Conservation (phyloP, 1,140 invertebrate species). For the Tigriopus japonicus region DNA sequence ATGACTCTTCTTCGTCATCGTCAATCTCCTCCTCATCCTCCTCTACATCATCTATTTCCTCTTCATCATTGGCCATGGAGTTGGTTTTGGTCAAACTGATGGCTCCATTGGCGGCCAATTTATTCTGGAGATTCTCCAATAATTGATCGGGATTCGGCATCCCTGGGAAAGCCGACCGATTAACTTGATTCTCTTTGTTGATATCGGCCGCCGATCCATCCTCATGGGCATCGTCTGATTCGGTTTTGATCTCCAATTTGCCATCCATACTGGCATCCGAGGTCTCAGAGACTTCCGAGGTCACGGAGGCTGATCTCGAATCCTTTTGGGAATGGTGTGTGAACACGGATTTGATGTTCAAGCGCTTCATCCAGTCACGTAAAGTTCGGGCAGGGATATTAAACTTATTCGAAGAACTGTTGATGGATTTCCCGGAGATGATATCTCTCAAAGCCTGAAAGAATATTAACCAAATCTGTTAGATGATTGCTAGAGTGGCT, state of each 20-base stretch:
- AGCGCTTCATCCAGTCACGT: conserved; percentile 13
- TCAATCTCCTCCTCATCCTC: conserved; percentile 4
- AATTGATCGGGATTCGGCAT: not conserved
- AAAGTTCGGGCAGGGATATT: conserved; percentile 12
- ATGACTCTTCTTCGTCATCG: not conserved
- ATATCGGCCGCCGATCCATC: not conserved
- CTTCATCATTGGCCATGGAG: not conserved
- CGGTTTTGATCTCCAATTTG: not conserved
- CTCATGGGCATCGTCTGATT: not conserved
- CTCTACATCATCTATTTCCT: conserved; percentile 10
- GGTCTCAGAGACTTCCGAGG: not conserved
- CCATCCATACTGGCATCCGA: not conserved
- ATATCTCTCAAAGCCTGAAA: conserved; percentile 12
- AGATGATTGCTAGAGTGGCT: too few species aligned
- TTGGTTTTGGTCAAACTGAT: not conserved
- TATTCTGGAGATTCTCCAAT: not conserved
- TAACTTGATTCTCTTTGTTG: not conserved
- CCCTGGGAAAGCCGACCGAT: not conserved
- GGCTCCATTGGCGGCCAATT: not conserved
- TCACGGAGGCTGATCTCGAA: not conserved
- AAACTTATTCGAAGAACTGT: conserved; percentile 11
- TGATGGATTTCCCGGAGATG: conserved; percentile 10
- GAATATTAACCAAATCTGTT: too few species aligned
- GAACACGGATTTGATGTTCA: conserved; percentile 14
- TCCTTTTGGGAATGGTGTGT: conserved; percentile 6